Conservation (phyloP, 2,797 vertebrate genomes). For the Spondyliosoma cantharus region DNA sequence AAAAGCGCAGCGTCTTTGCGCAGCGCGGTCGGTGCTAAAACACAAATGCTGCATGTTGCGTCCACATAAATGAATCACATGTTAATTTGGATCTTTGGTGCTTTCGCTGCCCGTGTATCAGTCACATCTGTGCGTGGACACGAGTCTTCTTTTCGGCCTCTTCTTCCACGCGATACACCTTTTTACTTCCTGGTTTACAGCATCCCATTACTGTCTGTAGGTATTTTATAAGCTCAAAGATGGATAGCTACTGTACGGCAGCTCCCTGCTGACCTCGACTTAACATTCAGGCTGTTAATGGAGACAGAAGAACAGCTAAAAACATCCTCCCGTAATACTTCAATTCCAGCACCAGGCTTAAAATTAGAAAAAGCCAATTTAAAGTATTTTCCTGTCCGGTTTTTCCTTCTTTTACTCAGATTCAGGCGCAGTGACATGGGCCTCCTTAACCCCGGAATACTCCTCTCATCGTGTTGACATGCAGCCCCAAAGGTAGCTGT, state of each 20-base stretch:
- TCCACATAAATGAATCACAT: not conserved
- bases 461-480: constrained; percentile 74
- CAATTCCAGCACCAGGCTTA: constrained; percentile 3
- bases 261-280: constrained; percentile 59
- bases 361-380: not conserved
- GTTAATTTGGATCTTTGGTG: not conserved
- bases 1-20: constrained; percentile 22
- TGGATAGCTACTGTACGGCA: constrained; percentile 28
- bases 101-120: not conserved
- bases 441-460: constrained; percentile 77
- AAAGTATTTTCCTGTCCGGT: not conserved
- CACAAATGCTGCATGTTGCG: not conserved
- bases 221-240: constrained; percentile 23
- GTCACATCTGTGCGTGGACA: not conserved
- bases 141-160: not conserved
- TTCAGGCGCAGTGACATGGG: constrained; percentile 62
- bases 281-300: constrained; percentile 40
- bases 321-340: constrained; percentile 34
- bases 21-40: not conserved
- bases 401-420: constrained; percentile 19
- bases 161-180: not conserved
- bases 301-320: constrained; percentile 10
- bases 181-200: not conserved
- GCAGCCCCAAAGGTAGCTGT: constrained; percentile 75
- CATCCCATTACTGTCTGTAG: not conserved